Evolutionary conservation across 2,888 invertebrate genomes (phyloP), one percentile per base, ranked within the genome.

Genomic region (Argyresthia albistria): DNA sequence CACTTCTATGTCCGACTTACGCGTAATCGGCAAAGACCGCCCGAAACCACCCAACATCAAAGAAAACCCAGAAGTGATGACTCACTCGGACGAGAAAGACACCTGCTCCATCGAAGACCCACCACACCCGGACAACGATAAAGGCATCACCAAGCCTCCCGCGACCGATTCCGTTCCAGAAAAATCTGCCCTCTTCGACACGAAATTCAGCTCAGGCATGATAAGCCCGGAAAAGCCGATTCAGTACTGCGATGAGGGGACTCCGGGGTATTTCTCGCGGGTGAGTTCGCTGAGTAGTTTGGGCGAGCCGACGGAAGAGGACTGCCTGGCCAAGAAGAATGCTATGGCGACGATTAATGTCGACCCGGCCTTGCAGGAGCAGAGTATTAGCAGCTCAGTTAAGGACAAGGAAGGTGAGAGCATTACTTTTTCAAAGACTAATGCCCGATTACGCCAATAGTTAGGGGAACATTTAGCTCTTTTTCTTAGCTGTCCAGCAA

Each of bases 191-290:
- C 65, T 76, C 0, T 86, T 86, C 37, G 89, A 87, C 50, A 90
- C 86, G 0, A 88, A 82, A 56, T 87, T 88, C 59, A 93, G 92
- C 58, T 93, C 93, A 0, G 94, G 92, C 0, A 89, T 92, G 64
- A 90, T 92, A 65, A 93, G 93, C 35, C 93, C 94, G 0, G 95
- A 95, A 62, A 95, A 94, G 64, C 93, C 94, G 0, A 90, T 93
- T 6, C 93, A 93, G 66, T 97, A 96, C 71, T 95, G 95, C 64
- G 95, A 96, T 58, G 95, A 96, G 70, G 96, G 95, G 0, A 96
- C 96, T 0, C 95, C 96, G 0, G 93, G 93, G 0, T 93, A 91
- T 72, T 95, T 93, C 67, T 95, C 95, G 6, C 80, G 91, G 8
- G 90, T 90, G 45, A 91, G 91, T 61, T 91, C 91, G 0, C 63